A percentile compares a stretch with the other conserved stretches of the same genome.
These are phyloP conservation scores for Spheniscus mendiculus DNA, from an alignment of 2,113 vertebrate genomes.

Conservation along the genomic window DNA sequence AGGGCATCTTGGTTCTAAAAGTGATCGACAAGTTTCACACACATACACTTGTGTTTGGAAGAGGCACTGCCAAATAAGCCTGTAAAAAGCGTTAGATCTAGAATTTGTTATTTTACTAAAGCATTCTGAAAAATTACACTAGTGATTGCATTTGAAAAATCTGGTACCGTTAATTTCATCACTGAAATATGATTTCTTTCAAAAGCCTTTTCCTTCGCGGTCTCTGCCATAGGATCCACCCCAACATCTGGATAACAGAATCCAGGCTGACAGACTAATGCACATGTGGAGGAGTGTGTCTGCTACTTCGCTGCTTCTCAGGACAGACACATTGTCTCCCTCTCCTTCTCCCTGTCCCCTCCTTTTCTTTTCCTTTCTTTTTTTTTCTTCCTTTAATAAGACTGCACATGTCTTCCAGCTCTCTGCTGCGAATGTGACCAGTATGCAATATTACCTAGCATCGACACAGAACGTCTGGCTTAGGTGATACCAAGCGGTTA, in stretches of 20 bases:
- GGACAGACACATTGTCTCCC: conserved; percentile 56
- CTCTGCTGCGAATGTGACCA: conserved; percentile 67
- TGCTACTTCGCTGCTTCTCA: conserved; percentile 69
- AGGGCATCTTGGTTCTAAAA: neutral
- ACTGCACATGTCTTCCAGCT: conserved; percentile 52
- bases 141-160: neutral
- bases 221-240: conserved; percentile 51
- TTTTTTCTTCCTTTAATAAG: conserved; percentile 42
- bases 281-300: conserved; percentile 72
- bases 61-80: neutral
- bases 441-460: conserved; percentile 61
- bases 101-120: neutral
- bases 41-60: neutral
- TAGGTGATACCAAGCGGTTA: conserved; percentile 72
- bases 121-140: conserved; percentile 5
- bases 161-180: conserved; percentile 46
- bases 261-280: conserved; percentile 48
- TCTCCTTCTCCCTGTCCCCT: conserved; percentile 51
- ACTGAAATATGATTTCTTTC: conserved; percentile 67
- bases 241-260: conserved; percentile 82
- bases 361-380: neutral
- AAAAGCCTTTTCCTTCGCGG: conserved; percentile 47
- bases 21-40: neutral
- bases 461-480: conserved; percentile 57
- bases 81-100: neutral